Conservation (phyloP, 2,888 invertebrate genomes). For the Drosophila borborema region DNA sequence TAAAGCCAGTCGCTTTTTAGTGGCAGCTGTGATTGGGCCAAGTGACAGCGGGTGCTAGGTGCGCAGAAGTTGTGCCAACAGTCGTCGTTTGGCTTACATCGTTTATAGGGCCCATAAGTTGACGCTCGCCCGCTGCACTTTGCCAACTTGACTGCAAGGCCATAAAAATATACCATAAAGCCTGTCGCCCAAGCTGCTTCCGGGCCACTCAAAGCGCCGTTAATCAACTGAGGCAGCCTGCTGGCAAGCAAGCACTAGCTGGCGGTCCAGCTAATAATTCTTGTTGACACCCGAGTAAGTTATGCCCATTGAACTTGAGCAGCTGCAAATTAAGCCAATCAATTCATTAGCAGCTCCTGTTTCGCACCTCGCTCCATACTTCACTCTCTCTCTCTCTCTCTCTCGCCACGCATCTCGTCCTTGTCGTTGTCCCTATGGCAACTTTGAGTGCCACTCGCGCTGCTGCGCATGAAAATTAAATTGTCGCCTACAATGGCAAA, state of each 20-base stretch:
- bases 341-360: constrained; percentile 70
- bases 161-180: constrained; percentile 73
- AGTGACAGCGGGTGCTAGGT: constrained; percentile 58
- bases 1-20: constrained; percentile 46
- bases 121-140: constrained; percentile 54
- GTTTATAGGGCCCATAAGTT: constrained; percentile 76
- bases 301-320: constrained; percentile 73
- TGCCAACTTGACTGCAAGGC: constrained; percentile 61
- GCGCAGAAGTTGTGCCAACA: constrained; percentile 58
- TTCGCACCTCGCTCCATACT: not conserved
- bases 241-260: constrained; percentile 40
- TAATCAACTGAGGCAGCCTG: constrained; percentile 68
- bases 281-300: constrained; percentile 74
- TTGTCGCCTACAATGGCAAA: constrained; percentile 62
- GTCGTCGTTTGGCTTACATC: constrained; percentile 31
- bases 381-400: not conserved
- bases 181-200: constrained; percentile 33
- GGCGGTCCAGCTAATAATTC: constrained; percentile 67
- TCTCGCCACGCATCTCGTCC: not conserved
- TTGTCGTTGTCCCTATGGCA: constrained; percentile 4
- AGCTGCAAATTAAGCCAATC: constrained; percentile 73
- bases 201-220: constrained; percentile 53
- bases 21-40: constrained; percentile 71
- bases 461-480: constrained; percentile 58
- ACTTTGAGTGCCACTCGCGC: constrained; percentile 44